Evolutionary conservation across 2,797 vertebrate genomes (phyloP).

Genomic region (Thaleichthys pacificus): DNA sequence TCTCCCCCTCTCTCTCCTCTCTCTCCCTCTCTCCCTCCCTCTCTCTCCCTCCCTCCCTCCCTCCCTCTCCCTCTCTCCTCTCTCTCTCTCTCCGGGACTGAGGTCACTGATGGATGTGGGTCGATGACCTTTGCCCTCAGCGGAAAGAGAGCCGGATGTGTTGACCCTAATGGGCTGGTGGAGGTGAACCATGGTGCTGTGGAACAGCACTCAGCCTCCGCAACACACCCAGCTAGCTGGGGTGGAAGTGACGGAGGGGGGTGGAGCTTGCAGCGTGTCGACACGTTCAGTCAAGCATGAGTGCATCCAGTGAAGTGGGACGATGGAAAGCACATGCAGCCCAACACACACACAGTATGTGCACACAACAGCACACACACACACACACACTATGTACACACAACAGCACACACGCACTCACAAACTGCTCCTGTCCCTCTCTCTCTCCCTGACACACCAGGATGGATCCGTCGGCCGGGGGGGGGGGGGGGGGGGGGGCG

Average conservation of each 20-base stretch:
- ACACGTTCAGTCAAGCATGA: conserved; percentile 67
- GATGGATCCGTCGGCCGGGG: conserved; percentile 50
- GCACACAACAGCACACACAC: conserved; percentile 28
- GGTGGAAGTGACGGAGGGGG: conserved; percentile 37
- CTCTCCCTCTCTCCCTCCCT: conserved; percentile 39
- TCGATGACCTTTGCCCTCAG: conserved; percentile 53
- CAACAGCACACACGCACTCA: conserved; percentile 31
- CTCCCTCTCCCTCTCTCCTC: conserved; percentile 18
- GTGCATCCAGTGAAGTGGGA: conserved; percentile 70
- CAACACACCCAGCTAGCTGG: conserved; percentile 40
- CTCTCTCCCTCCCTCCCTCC: conserved; percentile 34
- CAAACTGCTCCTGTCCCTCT: conserved; percentile 13
- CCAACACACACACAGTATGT: conserved; percentile 51
- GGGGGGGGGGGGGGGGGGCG: no score
- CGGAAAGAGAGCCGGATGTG: conserved; percentile 25
- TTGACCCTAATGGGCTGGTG: conserved; percentile 27
- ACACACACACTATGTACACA: neutral
- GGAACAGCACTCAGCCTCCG: conserved; percentile 57
- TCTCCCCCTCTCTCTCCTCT: no score
- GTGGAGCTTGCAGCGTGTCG: conserved; percentile 52
- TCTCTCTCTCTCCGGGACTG: conserved; percentile 15
- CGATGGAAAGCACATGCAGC: conserved; percentile 65
- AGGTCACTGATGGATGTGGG: conserved; percentile 54
- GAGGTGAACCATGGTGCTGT: conserved; percentile 59
- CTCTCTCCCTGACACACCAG: conserved; percentile 21